These are phyloP conservation scores for Cylindroiulus punctatus DNA, from an alignment of 2,888 invertebrate genomes.

Conservation along the genomic window DNA sequence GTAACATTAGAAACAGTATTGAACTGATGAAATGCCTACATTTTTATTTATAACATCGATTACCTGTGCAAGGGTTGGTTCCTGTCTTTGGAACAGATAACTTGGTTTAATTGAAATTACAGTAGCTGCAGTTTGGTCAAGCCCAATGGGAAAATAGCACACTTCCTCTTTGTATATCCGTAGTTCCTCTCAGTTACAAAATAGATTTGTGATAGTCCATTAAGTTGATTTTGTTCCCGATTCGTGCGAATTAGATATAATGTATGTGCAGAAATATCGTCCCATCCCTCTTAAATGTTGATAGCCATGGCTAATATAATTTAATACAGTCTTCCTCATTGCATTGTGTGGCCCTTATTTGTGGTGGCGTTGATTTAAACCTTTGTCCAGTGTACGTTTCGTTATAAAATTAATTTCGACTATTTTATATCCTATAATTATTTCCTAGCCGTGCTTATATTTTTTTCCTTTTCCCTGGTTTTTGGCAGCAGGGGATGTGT, in stretches of 20 bases:
- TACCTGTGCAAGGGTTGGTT: no score
- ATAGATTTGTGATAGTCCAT: not conserved
- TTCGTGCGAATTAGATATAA: not conserved
- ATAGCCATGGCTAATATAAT: not conserved
- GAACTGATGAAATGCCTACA: no score
- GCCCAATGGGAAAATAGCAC: not conserved
- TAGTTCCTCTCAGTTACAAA: constrained; percentile 15
- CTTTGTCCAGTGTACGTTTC: not conserved
- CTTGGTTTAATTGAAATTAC: no score
- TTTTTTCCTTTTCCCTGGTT: not conserved
- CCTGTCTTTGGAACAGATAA: no score
- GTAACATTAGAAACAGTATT: no score
- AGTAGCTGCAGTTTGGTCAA: no score
- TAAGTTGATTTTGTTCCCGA: not conserved
- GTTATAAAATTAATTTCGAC: not conserved
- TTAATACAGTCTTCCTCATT: constrained; percentile 43
- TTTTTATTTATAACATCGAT: no score
- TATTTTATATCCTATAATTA: not conserved
- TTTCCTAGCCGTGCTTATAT: not conserved
- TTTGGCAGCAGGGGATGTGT: constrained; percentile 21
- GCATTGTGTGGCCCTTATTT: constrained; percentile 8
- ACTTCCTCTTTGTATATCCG: not conserved
- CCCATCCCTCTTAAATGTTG: constrained; percentile 21
- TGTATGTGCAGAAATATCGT: not conserved
- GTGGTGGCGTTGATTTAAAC: not conserved